phyloP scores from a whole-genome alignment of 2,888 invertebrate genomes.

The Chrysina gloriosa region DNA sequence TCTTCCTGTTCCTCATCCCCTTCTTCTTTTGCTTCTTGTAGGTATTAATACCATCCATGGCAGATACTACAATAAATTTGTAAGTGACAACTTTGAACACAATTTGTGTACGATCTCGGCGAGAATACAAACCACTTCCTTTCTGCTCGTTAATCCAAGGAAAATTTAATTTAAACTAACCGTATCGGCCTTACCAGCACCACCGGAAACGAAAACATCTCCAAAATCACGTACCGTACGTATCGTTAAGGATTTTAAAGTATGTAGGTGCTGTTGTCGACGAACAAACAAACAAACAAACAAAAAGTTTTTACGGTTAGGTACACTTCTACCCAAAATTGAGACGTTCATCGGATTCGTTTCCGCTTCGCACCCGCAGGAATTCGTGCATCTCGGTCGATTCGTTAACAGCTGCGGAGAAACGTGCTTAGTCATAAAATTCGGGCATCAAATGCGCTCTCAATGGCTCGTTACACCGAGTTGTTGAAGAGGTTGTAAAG shows the following conservation, averaged over 20 bases:
- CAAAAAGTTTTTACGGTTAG: constrained; percentile 14
- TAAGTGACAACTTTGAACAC: too few relatives aligned
- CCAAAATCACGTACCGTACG: constrained; percentile 18
- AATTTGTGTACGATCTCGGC: too few relatives aligned
- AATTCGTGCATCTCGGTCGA: constrained; percentile 17
- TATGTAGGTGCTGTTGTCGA: background rate
- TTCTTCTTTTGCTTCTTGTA: too few relatives aligned
- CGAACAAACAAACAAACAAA: constrained; percentile 15
- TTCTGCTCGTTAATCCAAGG: too few relatives aligned
- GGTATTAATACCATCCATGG: too few relatives aligned
- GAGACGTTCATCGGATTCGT: constrained; percentile 27
- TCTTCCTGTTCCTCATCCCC: too few relatives aligned
- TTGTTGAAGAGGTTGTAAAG: background rate
- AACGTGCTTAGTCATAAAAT: constrained; percentile 45
- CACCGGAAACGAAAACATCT: constrained; percentile 14
- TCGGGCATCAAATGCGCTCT: constrained; percentile 40
- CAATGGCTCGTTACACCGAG: constrained; percentile 23
- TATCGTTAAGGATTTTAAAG: constrained; percentile 8
- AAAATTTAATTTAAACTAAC: too few relatives aligned
- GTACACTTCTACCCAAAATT: constrained; percentile 11
- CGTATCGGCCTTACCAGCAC: too few relatives aligned
- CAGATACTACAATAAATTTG: too few relatives aligned
- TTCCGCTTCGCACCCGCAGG: constrained; percentile 26
- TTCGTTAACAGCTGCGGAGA: constrained; percentile 28
- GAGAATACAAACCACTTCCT: background rate